phyloP scores from a whole-genome alignment of 2,797 vertebrate genomes.

The Brachyalestes nurse region DNA sequence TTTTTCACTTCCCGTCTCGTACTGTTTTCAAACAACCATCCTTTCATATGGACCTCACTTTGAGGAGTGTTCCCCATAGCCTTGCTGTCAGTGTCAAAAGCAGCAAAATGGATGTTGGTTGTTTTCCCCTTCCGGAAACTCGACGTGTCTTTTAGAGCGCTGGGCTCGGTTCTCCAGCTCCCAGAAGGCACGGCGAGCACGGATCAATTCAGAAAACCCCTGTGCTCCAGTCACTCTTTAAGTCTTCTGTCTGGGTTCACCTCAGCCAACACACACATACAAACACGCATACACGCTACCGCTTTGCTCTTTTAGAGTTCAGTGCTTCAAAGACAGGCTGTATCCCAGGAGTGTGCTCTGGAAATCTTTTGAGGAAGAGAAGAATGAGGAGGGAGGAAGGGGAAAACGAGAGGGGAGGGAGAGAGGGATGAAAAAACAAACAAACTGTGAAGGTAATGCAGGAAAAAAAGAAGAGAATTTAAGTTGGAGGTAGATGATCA shows the following conservation, averaged over 20 bases:
- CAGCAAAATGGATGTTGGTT: constrained; percentile 36
- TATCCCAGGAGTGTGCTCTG: constrained; percentile 39
- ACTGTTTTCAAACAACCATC: not conserved
- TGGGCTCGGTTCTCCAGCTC: constrained; percentile 24
- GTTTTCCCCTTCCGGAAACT: constrained; percentile 34
- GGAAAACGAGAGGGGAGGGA: not conserved
- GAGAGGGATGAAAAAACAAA: not conserved
- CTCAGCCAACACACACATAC: constrained; percentile 32
- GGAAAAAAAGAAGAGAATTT: no score
- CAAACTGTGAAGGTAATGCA: no score
- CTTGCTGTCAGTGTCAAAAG: constrained; percentile 23
- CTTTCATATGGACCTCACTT: constrained; percentile 24
- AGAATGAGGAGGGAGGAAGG: not conserved
- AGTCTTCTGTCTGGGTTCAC: constrained; percentile 47
- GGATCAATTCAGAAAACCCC: constrained; percentile 40
- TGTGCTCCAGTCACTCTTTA: constrained; percentile 37
- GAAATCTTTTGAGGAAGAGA: constrained; percentile 34
- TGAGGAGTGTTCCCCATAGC: constrained; percentile 23
- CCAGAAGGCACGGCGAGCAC: not conserved
- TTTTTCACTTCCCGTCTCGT: constrained; percentile 12
- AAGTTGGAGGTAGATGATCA: no score
- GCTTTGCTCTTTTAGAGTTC: constrained; percentile 38
- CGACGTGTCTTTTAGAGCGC: constrained; percentile 29
- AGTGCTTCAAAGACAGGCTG: constrained; percentile 35
- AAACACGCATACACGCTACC: not conserved